Conservation (phyloP, 2,797 vertebrate species). For the Girardinus metallicus region DNA sequence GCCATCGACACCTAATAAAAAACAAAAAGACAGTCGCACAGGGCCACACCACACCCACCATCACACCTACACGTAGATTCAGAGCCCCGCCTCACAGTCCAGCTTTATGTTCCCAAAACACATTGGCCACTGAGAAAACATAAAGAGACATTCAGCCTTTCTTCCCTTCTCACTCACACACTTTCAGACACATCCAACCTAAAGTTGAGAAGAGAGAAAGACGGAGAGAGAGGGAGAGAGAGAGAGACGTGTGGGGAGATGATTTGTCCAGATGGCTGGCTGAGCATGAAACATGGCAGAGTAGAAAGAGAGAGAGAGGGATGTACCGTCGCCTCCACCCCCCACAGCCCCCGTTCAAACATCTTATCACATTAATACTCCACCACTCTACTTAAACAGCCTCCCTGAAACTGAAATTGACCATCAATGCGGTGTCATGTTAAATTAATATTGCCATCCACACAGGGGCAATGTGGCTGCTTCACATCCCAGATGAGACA, state of each 20-base stretch:
- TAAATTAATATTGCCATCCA: conserved; percentile 86
- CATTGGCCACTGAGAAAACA: conserved; percentile 60
- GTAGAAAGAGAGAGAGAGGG: conserved; percentile 73
- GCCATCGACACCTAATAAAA: conserved; percentile 47
- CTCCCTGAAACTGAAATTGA: conserved; percentile 85
- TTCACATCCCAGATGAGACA: conserved; percentile 79
- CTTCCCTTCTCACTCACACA: conserved; percentile 46
- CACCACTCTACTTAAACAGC: conserved; percentile 86
- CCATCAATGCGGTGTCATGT: conserved; percentile 88
- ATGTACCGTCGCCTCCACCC: conserved; percentile 58
- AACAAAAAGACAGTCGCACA: conserved; percentile 41
- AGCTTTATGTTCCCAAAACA: conserved; percentile 55
- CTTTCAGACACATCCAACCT: conserved; percentile 69
- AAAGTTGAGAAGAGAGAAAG: conserved; percentile 83
- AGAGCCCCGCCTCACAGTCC: conserved; percentile 51
- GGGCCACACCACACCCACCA: conserved; percentile 56
- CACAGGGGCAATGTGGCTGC: conserved; percentile 77
- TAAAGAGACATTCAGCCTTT: conserved; percentile 52
- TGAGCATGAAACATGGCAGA: conserved; percentile 91
- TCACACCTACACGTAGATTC: conserved; percentile 56
- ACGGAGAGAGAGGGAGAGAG: conserved; percentile 65
- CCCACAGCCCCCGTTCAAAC: conserved; percentile 81
- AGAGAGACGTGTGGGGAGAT: conserved; percentile 83
- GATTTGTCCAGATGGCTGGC: conserved; percentile 90
- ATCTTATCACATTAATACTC: conserved; percentile 85